phyloP scores from a whole-genome alignment of 1,140 invertebrate genomes.

The Limonius californicus region DNA sequence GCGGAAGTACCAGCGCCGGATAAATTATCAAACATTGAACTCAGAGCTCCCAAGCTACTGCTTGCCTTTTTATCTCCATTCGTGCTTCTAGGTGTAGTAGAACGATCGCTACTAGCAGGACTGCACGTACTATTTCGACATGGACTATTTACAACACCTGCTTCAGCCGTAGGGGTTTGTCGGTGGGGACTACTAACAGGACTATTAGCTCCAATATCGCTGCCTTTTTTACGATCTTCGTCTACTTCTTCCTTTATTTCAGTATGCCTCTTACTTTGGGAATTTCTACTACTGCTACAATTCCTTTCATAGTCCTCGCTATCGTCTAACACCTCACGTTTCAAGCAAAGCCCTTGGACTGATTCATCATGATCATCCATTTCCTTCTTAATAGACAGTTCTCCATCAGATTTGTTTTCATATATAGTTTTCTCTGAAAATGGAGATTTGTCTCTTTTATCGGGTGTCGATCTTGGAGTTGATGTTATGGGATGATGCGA shows the following conservation, averaged over 20 bases:
- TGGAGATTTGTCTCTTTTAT: conserved; percentile 57
- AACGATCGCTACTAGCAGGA: conserved; percentile 69
- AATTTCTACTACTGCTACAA: conserved; percentile 50
- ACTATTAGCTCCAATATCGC: conserved; percentile 22
- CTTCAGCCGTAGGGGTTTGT: conserved; percentile 45
- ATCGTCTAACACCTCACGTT: conserved; percentile 55
- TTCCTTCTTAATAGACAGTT: conserved; percentile 43
- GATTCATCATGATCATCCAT: conserved; percentile 34
- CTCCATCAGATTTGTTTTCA: conserved; percentile 45
- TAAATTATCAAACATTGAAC: conserved; percentile 85
- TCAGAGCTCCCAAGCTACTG: conserved; percentile 74
- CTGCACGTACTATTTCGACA: conserved; percentile 61
- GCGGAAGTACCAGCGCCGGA: conserved; percentile 54
- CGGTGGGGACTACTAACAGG: conserved; percentile 56
- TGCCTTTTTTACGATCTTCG: conserved; percentile 39
- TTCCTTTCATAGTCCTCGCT: conserved; percentile 55
- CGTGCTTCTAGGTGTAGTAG: conserved; percentile 64
- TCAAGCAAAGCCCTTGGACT: conserved; percentile 48
- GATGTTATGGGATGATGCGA: conserved; percentile 58
- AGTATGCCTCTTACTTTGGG: conserved; percentile 23
- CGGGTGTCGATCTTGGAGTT: conserved; percentile 70
- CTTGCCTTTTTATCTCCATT: conserved; percentile 53
- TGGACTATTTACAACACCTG: conserved; percentile 51
- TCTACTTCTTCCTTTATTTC: conserved; percentile 30
- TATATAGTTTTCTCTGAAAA: conserved; percentile 45